These are phyloP conservation scores for Nyctalus aviator DNA, from an alignment of 2,797 vertebrate genomes.

Conservation along the genomic window DNA sequence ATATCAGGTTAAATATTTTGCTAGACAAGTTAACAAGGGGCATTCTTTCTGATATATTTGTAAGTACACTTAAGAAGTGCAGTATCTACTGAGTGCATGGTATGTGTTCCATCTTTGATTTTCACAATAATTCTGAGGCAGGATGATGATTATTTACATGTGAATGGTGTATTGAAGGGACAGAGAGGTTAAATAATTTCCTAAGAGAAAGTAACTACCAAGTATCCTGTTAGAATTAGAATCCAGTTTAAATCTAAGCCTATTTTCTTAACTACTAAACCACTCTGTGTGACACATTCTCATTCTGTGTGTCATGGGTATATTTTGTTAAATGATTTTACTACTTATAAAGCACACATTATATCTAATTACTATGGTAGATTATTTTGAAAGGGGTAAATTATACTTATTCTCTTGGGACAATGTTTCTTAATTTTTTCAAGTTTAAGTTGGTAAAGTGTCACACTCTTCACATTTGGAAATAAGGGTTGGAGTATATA, in stretches of 20 bases:
- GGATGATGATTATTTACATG: background rate
- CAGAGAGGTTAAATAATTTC: background rate
- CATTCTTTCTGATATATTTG: background rate
- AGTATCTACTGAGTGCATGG: background rate
- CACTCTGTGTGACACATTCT: background rate
- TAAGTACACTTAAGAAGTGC: background rate
- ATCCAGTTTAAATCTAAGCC: background rate
- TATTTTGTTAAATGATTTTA: background rate
- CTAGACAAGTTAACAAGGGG: background rate
- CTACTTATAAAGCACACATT: background rate
- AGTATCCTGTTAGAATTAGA: background rate
- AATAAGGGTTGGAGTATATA: background rate
- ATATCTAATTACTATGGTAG: background rate
- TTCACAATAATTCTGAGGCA: background rate
- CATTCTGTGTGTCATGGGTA: background rate
- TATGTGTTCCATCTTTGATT: background rate
- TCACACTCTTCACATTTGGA: background rate
- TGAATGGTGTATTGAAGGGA: background rate
- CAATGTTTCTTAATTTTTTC: background rate
- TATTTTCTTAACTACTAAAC: background rate
- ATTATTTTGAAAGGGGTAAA: constrained; percentile 13
- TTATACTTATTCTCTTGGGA: background rate
- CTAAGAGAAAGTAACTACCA: background rate
- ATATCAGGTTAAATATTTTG: background rate
- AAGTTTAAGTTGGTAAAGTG: background rate